Base-by-base conservation (phyloP, 2,113 vertebrate species). In the Rallus limicola region DNA sequence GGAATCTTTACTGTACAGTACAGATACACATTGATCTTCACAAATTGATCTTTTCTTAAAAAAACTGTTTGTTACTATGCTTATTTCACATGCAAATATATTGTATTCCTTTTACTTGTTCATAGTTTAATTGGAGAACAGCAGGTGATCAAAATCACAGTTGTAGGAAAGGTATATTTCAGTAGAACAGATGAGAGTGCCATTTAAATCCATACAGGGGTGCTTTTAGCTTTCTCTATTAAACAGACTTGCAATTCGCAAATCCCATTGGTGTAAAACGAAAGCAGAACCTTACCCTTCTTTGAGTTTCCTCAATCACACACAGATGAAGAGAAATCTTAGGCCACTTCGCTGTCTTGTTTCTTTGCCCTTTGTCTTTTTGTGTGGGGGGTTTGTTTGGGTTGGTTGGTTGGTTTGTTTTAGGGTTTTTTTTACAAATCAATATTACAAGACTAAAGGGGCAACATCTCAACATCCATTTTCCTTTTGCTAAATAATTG, bases 131-230 rank as follows among this genome's bases (percentile, higher is more conserved):
- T 82, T 95, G 95, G 52, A 91, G 90, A 96, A 93, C 88, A 97
- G 95, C 95, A 86, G 95, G 90, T 93, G 95, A 93, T 96, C 95
- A 91, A 92, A 96, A 86, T 90, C 86, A 87, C 72, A 82, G 65
- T 65, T 75, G 72, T 93, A 82, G 79, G 80, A 92, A 94, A 96
- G 88, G 95, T 94, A 4, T 44, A 19, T 84, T 95, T 93, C 53
- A 81, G 77, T 59, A 86, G 90, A 96, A 89, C 82, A 95, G 80
- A 93, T 93, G 72, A 95, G 69, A 48, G 58, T 92, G 46, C 48
- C 65, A 76, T 95, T 94, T 88, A 94, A 88, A 93, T 84, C 83
- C 77, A 79, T 90, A 84, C 69, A 92, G 82, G 82, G 64, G 31
- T 82, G 72, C 42, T 93, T 95, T 90, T 86, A 86, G 34, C 53